These are phyloP conservation scores for Calidris pugnax DNA, from an alignment of 2,113 vertebrate species.

Conservation along the genomic window DNA sequence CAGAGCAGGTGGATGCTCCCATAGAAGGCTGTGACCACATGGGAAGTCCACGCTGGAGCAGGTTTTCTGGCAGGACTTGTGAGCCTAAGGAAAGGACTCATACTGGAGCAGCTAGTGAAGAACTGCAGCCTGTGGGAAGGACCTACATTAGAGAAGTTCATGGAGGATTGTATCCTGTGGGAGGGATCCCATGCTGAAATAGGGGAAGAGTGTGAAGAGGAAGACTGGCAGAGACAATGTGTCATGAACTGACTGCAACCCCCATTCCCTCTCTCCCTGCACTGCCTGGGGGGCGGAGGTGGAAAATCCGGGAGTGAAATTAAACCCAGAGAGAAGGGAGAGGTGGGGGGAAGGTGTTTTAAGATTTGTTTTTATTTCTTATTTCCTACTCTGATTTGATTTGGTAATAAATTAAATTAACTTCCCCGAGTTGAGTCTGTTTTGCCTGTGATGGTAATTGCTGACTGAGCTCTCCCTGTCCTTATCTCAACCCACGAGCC, in stretches of 20 bases:
- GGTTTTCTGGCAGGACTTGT: not conserved
- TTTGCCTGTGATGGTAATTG: not conserved
- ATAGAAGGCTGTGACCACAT: not conserved
- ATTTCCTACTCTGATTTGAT: not conserved
- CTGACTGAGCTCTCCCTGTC: not conserved
- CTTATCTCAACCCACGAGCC: rapidly evolving
- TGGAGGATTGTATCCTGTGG: not conserved
- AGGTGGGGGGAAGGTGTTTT: not conserved
- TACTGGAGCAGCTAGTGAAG: not conserved
- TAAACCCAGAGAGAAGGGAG: not conserved
- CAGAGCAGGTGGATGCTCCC: rapidly evolving
- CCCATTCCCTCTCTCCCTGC: not conserved
- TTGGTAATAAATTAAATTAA: not conserved
- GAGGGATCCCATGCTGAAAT: not conserved
- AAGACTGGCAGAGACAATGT: not conserved
- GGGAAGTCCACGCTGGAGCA: rapidly evolving
- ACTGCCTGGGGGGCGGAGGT: rapidly evolving
- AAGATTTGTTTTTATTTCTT: not conserved
- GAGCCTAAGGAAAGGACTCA: rapidly evolving
- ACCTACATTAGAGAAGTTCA: not conserved
- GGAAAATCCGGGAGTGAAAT: rapidly evolving
- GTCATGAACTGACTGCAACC: rapidly evolving
- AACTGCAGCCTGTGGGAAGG: not conserved
- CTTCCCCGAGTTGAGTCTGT: not conserved
- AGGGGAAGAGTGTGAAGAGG: not conserved